These are phyloP conservation scores for Rhegmatorhina hoffmannsi DNA, from an alignment of 2,113 vertebrate species.

Conservation along the genomic window DNA sequence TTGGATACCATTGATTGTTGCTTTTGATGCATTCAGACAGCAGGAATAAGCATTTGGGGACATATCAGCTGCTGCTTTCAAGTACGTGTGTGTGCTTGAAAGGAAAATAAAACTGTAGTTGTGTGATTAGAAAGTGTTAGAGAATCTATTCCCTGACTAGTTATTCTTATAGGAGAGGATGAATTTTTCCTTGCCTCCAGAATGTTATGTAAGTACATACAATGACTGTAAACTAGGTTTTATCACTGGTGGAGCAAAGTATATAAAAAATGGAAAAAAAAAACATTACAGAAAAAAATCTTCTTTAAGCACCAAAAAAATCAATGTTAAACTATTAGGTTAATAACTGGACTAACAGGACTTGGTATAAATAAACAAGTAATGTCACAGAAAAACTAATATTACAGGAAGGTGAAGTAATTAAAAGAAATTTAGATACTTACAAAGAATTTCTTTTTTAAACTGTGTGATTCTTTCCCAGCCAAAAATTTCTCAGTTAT, in stretches of 20 bases:
- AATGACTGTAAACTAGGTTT: not conserved
- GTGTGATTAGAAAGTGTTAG: not conserved
- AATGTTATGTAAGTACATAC: not conserved
- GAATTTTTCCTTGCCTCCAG: not conserved
- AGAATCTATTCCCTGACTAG: not conserved
- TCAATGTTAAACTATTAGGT: not conserved
- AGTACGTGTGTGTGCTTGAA: not conserved
- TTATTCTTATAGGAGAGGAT: not conserved
- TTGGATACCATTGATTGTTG: not conserved
- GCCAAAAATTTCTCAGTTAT: not conserved
- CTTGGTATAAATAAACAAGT: not conserved
- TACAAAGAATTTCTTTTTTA: not conserved
- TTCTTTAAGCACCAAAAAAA: not conserved
- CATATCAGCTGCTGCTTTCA: not conserved
- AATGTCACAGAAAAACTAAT: not conserved
- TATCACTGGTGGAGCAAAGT: fast-evolving
- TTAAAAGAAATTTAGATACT: not conserved
- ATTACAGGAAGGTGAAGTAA: not conserved
- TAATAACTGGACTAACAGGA: not conserved
- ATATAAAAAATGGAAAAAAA: not conserved
- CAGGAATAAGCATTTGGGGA: not conserved
- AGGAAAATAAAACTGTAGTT: not conserved
- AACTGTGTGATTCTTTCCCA: not conserved
- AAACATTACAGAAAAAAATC: not conserved
- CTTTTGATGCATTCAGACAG: not conserved